Evolutionary conservation across 2,888 invertebrate genomes (phyloP), one percentile per base, ranked within the genome.

Genomic region (Macrophya annulata): DNA sequence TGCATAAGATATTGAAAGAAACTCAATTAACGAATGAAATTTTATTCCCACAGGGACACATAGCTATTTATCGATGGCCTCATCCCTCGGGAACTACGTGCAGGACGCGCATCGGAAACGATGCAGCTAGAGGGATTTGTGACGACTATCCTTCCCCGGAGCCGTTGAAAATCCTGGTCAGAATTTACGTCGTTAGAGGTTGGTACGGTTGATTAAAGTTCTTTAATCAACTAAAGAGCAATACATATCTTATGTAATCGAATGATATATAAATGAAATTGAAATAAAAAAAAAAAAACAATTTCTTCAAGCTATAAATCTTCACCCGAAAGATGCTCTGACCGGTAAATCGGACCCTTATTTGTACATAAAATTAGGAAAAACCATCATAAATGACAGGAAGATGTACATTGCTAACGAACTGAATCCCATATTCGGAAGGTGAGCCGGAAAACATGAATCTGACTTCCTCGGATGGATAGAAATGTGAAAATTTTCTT

Each of bases 401-500:
- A 96, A 96, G 21, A 95, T 96, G 89, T 96, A 96, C 91, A 94
- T 97, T 59, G 94, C 96, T 1, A 97, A 97, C 91, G 96, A 97
- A 88, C 93, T 96, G 25, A 97, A 97, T 94, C 98, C 98, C 0
- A 94, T 97, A 37, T 98, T 98, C 93, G 98, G 98, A 84, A 96
- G 95, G 95, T 96, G 93, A 91, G 94, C 93, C 86, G 68, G 51
- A 31, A n/a, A 71, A 48, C 74, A 17, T 25, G 25, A 82, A 43
- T 82, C 74, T 48, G n/a, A 55, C 37, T 59, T 48, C 37, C 55
- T 43, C 40, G 10, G 45, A 45, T n/a, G 21, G 43, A 15, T 9
- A 15, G 40, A 84, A 79, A 65, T 71, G 10, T 25, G 71, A 72
- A 37, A 72, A 2, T n/a, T 40, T 59, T 1, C 10, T 51, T 82